Base-by-base conservation (phyloP, 1,140 invertebrate genomes). In the Hylaeus anthracinus region DNA sequence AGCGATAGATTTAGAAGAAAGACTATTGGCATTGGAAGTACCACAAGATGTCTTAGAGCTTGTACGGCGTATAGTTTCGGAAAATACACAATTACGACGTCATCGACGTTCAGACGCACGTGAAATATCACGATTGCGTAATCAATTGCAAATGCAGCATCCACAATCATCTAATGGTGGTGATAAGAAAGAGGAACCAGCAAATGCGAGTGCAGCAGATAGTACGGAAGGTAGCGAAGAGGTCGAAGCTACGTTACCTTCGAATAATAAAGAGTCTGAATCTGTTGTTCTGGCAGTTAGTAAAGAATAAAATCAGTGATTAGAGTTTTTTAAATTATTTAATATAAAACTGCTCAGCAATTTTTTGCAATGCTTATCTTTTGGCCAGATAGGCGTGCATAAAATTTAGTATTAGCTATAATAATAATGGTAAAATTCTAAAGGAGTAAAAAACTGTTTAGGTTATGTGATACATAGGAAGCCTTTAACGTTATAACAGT, bases 391-490 rank as follows among this genome's bases (percentile, higher is more conserved):
- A 84, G 88, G 79, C 80, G 83, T 84, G 85, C 78, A 89, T 85
- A 88, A 83, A 90, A 86, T 84, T 88, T 88, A 88, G 67, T 82
- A 85, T 58, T 88, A 89, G 79, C 41, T 84, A 72, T 72, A 84
- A 56, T 66, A 86, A 84, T 78, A 79, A 87, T 86, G 83, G 70
- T 79, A 86, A 86, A 72, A 89, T 90, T 90, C 88, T 86, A 86
- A 89, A 88, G 71, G 72, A 87, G 86, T 82, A 83, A 86, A 87
- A 64, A 88, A 88, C 75, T 90, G 83, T 92, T 85, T 90, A 88
- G 89, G 83, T 91, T 90, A 89, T 92, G 90, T 91, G 90, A 92
- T 91, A 91, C 75, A 88, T 77, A 82, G 90, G 69, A 73, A 92
- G 90, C 90, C 90, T 91, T 92, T 90, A 87, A 90, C 80, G 64